A percentile compares a stretch with the other conserved stretches of the same genome.
These are phyloP conservation scores for Pterostichus niger DNA, from an alignment of 2,888 invertebrate genomes.

Conservation along the genomic window DNA sequence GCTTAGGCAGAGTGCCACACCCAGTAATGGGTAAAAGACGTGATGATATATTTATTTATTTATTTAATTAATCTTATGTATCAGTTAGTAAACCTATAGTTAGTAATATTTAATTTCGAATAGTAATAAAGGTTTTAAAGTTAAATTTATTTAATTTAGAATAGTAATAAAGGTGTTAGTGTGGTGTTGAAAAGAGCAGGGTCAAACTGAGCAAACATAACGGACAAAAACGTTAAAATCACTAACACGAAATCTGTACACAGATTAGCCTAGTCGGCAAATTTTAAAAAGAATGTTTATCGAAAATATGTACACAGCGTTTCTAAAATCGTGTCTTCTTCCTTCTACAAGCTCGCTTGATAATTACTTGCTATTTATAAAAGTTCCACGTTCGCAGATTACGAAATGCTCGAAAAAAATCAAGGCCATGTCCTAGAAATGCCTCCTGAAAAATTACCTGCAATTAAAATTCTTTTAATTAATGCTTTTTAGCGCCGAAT, in stretches of 20 bases:
- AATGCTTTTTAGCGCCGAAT: background rate
- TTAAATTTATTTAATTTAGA: too few relatives aligned
- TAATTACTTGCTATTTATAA: slow-evolving; percentile 45
- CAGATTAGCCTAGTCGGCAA: slow-evolving; percentile 16
- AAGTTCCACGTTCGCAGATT: slow-evolving; percentile 34
- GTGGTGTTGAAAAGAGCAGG: background rate
- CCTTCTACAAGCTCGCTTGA: background rate
- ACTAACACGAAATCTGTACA: background rate
- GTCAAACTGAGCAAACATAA: slow-evolving; percentile 6
- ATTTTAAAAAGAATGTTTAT: slow-evolving; percentile 26
- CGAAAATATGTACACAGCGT: slow-evolving; percentile 21
- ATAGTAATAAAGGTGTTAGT: too few relatives aligned
- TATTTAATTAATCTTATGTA: too few relatives aligned
- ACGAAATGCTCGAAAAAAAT: slow-evolving; percentile 15
- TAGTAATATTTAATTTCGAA: too few relatives aligned
- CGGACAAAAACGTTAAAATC: background rate
- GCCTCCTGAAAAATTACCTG: slow-evolving; percentile 15
- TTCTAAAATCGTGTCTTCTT: slow-evolving; percentile 3
- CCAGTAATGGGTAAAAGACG: too few relatives aligned
- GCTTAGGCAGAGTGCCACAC: too few relatives aligned
- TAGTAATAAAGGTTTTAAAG: too few relatives aligned
- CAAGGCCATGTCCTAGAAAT: slow-evolving; percentile 45
- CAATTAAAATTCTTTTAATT: slow-evolving; percentile 40
- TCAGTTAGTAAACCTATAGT: too few relatives aligned
- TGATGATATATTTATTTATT: too few relatives aligned